These are phyloP conservation scores for Enteromius viviparus DNA, from an alignment of 2,797 vertebrate genomes.

Conservation along the genomic window DNA sequence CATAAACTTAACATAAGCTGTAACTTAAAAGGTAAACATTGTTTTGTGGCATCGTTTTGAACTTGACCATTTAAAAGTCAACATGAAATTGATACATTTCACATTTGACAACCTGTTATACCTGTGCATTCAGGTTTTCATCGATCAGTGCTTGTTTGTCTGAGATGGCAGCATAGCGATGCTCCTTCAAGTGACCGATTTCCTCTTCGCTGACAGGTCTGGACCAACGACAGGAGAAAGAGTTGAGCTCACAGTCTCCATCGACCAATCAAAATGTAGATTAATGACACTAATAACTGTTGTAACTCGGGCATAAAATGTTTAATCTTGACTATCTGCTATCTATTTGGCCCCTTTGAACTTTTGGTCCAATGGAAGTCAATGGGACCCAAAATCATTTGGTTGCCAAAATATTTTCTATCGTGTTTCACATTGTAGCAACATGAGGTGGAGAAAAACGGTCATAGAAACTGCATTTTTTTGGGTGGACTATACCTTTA, in stretches of 20 bases:
- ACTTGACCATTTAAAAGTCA: slow-evolving; percentile 1
- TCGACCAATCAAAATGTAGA: neutral
- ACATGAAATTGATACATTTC: neutral
- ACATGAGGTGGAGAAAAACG: neutral
- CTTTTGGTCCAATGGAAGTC: too few species aligned
- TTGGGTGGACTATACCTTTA: neutral
- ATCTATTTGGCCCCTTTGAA: neutral
- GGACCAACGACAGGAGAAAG: slow-evolving; percentile 44
- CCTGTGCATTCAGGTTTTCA: slow-evolving; percentile 87
- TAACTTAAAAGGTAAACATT: slow-evolving; percentile 51
- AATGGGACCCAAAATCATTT: neutral
- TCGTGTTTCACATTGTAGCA: neutral
- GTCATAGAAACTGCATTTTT: neutral
- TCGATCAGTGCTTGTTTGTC: slow-evolving; percentile 88
- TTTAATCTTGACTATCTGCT: neutral
- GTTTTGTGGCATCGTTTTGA: slow-evolving; percentile 1
- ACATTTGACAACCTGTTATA: slow-evolving; percentile 65
- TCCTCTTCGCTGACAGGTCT: slow-evolving; percentile 95
- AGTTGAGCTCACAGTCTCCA: slow-evolving; percentile 10
- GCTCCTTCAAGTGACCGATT: slow-evolving; percentile 86
- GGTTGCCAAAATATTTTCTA: too few species aligned
- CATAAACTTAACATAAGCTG: slow-evolving; percentile 74
- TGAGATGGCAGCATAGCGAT: slow-evolving; percentile 86
- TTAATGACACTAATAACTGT: neutral
- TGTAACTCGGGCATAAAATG: neutral